Conservation (phyloP, 2,113 vertebrate species). For the Odocoileus virginianus region DNA sequence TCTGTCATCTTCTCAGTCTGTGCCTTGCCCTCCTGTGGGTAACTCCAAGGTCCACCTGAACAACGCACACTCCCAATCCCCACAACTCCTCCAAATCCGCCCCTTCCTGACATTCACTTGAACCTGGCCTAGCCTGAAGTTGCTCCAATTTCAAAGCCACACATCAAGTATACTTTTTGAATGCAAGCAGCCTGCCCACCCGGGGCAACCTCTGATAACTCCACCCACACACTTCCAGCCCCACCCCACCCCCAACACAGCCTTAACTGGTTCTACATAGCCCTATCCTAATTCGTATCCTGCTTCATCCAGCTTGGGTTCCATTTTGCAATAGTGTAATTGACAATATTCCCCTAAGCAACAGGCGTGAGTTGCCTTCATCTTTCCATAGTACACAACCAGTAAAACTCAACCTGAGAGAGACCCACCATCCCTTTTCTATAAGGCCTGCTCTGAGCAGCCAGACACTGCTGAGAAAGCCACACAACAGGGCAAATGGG, state of each 20-base stretch:
- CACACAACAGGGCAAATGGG: background rate
- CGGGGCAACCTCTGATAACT: background rate
- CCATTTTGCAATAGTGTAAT: background rate
- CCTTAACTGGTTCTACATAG: background rate
- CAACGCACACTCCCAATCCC: accelerated
- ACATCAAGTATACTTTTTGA: background rate
- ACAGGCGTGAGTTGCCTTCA: background rate
- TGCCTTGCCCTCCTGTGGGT: background rate
- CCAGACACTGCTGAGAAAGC: background rate
- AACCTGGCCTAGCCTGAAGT: background rate
- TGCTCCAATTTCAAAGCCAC: background rate
- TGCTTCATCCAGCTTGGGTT: background rate
- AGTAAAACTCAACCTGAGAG: background rate
- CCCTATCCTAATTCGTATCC: background rate
- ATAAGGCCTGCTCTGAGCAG: background rate
- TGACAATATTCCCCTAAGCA: background rate
- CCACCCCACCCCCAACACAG: background rate
- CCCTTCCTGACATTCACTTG: background rate
- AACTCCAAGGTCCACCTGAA: background rate
- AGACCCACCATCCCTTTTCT: background rate
- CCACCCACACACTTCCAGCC: background rate
- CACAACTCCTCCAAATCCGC: background rate
- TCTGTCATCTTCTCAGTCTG: background rate
- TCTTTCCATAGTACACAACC: background rate
- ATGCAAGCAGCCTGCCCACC: background rate